Percentiles rank a stretch among this genome's conserved stretches.
phyloP scores from a whole-genome alignment of 1,140 invertebrate species.

The Acromyrmex heyeri region DNA sequence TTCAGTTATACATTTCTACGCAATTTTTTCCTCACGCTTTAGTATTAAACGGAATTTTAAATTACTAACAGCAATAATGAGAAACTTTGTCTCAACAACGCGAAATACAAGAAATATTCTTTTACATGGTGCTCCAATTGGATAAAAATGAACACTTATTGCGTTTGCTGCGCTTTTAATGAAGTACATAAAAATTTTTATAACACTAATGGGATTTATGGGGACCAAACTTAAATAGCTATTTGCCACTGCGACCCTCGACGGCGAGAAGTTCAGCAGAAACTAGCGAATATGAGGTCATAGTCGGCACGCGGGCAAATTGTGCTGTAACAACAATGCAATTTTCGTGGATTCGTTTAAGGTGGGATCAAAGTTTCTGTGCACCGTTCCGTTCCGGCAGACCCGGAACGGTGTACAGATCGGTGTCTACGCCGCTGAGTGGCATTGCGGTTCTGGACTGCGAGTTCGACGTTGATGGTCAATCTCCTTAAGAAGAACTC shows the following conservation, averaged over 20 bases:
- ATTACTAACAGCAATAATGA: background rate
- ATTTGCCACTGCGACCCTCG: constrained; percentile 37
- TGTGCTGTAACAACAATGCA: constrained; percentile 49
- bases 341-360: constrained; percentile 58
- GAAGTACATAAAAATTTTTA: constrained; percentile 20
- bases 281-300: constrained; percentile 39
- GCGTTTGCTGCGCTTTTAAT: background rate
- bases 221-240: constrained; percentile 49
- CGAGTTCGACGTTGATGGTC: constrained; percentile 46
- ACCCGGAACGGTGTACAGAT: constrained; percentile 23
- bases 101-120: background rate
- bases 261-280: constrained; percentile 22
- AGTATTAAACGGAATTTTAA: background rate
- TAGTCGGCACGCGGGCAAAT: constrained; percentile 52
- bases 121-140: background rate
- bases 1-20: background rate
- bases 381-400: constrained; percentile 13
- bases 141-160: constrained; percentile 9
- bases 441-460: constrained; percentile 51
- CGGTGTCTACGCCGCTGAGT: constrained; percentile 43
- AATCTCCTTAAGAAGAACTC: constrained; percentile 68
- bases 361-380: constrained; percentile 41
- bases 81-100: background rate
- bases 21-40: background rate
- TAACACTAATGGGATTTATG: constrained; percentile 45